Conservation (phyloP, 2,113 vertebrate species). For the Garra rufa region DNA sequence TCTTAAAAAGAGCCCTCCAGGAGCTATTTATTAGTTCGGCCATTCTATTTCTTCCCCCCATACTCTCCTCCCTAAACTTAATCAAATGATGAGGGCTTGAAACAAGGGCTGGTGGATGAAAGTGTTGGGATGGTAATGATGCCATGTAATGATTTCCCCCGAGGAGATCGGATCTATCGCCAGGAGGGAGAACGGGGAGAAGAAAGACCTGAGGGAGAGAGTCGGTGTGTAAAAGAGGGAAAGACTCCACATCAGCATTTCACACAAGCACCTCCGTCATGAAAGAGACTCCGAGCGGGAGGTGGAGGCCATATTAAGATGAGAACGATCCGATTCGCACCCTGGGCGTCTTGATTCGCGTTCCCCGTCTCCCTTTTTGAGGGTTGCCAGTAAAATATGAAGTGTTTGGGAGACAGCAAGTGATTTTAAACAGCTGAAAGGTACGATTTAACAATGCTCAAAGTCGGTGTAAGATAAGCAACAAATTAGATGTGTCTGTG, state of each 20-base stretch:
- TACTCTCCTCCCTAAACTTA: conserved; percentile 75
- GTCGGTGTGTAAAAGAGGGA: conserved; percentile 36
- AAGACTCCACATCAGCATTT: conserved; percentile 72
- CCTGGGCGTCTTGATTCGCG: conserved; percentile 53
- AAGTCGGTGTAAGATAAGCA: conserved; percentile 92
- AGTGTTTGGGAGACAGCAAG: conserved; percentile 76
- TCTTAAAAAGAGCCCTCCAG: conserved; percentile 56
- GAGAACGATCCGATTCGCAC: conserved; percentile 66
- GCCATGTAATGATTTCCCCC: conserved; percentile 97
- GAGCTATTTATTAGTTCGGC: conserved; percentile 62
- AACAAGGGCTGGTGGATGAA: conserved; percentile 91
- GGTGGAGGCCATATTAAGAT: conserved; percentile 63
- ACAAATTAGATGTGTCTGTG: conserved; percentile 90
- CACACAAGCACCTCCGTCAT: conserved; percentile 66
- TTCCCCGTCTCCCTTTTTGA: conserved; percentile 30
- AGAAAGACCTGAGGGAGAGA: conserved; percentile 71
- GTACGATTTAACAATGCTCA: conserved; percentile 93
- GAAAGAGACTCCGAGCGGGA: conserved; percentile 51
- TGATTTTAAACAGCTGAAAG: conserved; percentile 94
- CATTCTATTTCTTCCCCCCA: conserved; percentile 45
- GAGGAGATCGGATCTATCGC: conserved; percentile 95
- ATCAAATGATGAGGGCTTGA: conserved; percentile 87
- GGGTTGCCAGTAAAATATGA: conserved; percentile 40
- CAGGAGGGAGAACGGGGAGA: conserved; percentile 81
- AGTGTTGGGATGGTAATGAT: conserved; percentile 93